Base-by-base conservation (phyloP, 2,113 vertebrate genomes). In the Paratilapia polleni region DNA sequence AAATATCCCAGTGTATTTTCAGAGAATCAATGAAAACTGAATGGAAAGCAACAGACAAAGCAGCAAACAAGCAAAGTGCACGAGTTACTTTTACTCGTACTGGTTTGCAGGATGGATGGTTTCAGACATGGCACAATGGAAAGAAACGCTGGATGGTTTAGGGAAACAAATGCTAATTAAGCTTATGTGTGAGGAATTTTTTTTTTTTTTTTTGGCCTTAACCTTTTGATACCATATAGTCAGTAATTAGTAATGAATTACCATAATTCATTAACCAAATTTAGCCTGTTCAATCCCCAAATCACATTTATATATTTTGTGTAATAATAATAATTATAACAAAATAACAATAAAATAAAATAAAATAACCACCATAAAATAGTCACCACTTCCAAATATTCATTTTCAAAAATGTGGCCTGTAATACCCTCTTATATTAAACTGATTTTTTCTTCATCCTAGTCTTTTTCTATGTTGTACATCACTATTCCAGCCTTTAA, bases 261-360 rank as follows among this genome's bases (percentile, higher is more conserved):
- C 17, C 31, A 20, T n/a, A 73, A 73, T 14, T 52, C 43, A 52
- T 31, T 13, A 54, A 47, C 11, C 68, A 9, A 73, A 73, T 28
- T 2, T 6, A 70, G 26, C 66, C 14, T 52, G 24, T 70, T 43
- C 24, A 52, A 70, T 49, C 24, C 52, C 14, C 5, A 0, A 52
- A 28, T 52, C 66, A 28, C 66, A 70, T 41, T 52, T 0, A 0
- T n/a, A n/a, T n/a, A n/a, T n/a, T n/a, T n/a, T n/a, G n/a, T n/a
- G n/a, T n/a, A n/a, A n/a, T n/a, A n/a, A n/a, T n/a, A n/a, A n/a
- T n/a, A n/a, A n/a, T n/a, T n/a, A n/a, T n/a, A n/a, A n/a, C n/a
- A n/a, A n/a, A n/a, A n/a, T n/a, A n/a, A n/a, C n/a, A n/a, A n/a
- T n/a, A n/a, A n/a, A 31, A 70, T 2, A 20, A 49, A 47, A 43